Evolutionary conservation across 2,888 invertebrate species (phyloP), one percentile per base, ranked within the genome.

Genomic region (Prostheceraeus crozeri): DNA sequence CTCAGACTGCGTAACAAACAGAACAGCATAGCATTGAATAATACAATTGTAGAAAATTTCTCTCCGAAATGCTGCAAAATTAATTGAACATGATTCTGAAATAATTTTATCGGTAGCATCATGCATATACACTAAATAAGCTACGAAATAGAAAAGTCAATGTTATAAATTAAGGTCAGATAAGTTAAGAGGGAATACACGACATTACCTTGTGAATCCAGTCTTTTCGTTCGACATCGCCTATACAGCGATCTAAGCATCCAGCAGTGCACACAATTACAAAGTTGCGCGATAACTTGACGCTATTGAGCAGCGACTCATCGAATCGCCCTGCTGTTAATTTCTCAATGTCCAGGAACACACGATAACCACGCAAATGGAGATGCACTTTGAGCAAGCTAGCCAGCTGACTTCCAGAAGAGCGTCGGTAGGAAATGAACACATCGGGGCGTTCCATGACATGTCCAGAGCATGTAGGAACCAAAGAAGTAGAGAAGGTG

Each of bases 261-360:
- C 86, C 85, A 3, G 91, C 90, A 52, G 96, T 98, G 62, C 98
- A 82, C 54, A 98, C 94, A 64, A 98, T 81, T 66, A 98, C 81
- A 79, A 98, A 98, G 78, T 96, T 88, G 77, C 89, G 89, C 16
- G 96, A 96, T 72, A 91, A 89, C 68, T 86, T 84, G 75, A 98
- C 94, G 78, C 93, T 94, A 77, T 93, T 89, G 65, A 98, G 80
- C 52, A 98, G 80, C 73, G 93, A 93, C 73, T 94, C 94, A 77
- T 98, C 96, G 77, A 98, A 98, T 79, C 98, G 98, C 36, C 98
- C 98, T 25, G 96, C 98, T 77, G 94, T 89, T 63, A 98, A 79
- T 68, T 93, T 82, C 76, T 98, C 98, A 59, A 98, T 96, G 72
- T 98, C 98, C 66, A 98, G 91, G 76, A 98, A 98, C 25, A 94